Evolutionary conservation across 2,888 invertebrate species (phyloP).

Genomic region (Archips crataeganus): DNA sequence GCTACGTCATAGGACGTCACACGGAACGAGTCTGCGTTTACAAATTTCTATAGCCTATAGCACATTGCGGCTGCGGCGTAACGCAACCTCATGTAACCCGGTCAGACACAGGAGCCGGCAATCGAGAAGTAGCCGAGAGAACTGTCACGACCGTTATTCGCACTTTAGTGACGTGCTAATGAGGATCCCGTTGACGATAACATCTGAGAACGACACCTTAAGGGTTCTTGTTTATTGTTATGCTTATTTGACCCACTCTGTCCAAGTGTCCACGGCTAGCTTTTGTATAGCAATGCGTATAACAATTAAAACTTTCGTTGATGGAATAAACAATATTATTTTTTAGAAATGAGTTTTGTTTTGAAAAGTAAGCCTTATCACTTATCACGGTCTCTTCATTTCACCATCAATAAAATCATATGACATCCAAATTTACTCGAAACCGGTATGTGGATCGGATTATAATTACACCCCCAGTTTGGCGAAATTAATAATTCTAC

Average conservation of each 20-base stretch:
- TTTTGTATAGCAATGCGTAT: background rate
- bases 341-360: background rate
- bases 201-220: conserved; percentile 8
- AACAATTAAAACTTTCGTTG: background rate
- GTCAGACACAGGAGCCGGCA: conserved; percentile 22
- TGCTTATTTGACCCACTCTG: background rate
- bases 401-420: background rate
- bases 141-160: conserved; percentile 70
- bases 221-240: conserved; percentile 13
- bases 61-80: background rate
- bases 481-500: background rate
- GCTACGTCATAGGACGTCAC: background rate
- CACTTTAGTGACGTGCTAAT: conserved; percentile 27
- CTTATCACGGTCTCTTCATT: background rate
- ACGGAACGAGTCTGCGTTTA: background rate
- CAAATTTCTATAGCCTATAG: background rate
- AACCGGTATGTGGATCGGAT: background rate
- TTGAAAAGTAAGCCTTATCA: background rate
- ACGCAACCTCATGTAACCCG: conserved; percentile 13
- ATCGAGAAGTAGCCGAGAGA: conserved; percentile 42
- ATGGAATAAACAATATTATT: background rate
- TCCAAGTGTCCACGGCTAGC: background rate
- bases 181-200: conserved; percentile 15
- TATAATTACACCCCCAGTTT: background rate
- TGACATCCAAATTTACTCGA: background rate